A percentile compares a stretch with the other conserved stretches of the same genome.
These are phyloP conservation scores for Tetramorium alpestre DNA, from an alignment of 1,140 invertebrate genomes.

Conservation along the genomic window DNA sequence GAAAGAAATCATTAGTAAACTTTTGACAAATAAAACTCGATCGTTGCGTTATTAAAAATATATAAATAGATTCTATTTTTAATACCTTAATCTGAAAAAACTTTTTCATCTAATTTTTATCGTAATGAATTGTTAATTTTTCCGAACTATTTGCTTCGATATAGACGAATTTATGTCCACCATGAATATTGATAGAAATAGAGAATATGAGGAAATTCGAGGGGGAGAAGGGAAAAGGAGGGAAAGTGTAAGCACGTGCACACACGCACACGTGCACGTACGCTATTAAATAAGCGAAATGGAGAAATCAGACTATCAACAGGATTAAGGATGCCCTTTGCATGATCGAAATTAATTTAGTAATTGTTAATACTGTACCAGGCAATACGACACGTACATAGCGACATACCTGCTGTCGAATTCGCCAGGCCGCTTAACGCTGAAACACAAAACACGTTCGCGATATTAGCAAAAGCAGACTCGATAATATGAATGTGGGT, in stretches of 20 bases:
- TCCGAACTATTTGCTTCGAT: background rate
- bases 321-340: constrained; percentile 42
- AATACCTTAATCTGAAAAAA: background rate
- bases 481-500: constrained; percentile 54
- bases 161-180: background rate
- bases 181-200: constrained; percentile 29
- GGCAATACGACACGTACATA: constrained; percentile 86
- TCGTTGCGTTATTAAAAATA: background rate
- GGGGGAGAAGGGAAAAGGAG: background rate
- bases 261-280: background rate
- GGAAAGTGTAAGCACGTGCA: background rate
- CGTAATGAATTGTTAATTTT: constrained; percentile 10
- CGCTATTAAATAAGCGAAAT: constrained; percentile 45
- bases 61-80: background rate
- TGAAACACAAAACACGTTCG: constrained; percentile 83
- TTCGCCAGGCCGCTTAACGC: constrained; percentile 86
- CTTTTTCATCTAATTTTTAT: background rate
- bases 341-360: constrained; percentile 81
- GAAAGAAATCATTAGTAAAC: background rate
- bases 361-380: constrained; percentile 86
- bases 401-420: constrained; percentile 86
- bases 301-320: constrained; percentile 45
- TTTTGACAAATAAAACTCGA: background rate
- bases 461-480: constrained; percentile 68
- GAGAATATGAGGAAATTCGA: background rate